Conservation (phyloP, 2,888 invertebrate species). For the Chymomyza fuscimana region DNA sequence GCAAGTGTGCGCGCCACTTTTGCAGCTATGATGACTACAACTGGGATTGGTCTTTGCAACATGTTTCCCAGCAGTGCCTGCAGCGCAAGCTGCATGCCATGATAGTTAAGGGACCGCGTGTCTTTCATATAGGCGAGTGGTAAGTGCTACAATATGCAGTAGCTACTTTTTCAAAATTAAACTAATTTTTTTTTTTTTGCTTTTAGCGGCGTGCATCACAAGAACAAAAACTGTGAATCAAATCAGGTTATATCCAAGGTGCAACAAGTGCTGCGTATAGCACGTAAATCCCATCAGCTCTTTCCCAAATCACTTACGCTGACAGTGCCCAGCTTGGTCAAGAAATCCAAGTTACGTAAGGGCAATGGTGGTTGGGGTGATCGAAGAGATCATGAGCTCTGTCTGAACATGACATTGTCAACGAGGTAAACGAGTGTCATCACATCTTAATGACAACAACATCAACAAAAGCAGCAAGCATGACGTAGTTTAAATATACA, state of each 20-base stretch:
- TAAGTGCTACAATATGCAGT: slow-evolving; percentile 79
- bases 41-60: slow-evolving; percentile 99
- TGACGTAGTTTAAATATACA: slow-evolving; percentile 31
- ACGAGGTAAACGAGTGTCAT: slow-evolving; percentile 60
- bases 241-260: slow-evolving; percentile 91
- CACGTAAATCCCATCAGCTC: slow-evolving; percentile 83
- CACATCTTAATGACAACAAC: slow-evolving; percentile 17
- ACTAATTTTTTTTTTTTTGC: background rate
- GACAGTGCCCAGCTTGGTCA: slow-evolving; percentile 84
- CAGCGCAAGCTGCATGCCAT: slow-evolving; percentile 90
- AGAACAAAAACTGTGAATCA: slow-evolving; percentile 93
- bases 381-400: slow-evolving; percentile 89
- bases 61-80: slow-evolving; percentile 91
- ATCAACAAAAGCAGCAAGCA: slow-evolving; percentile 17
- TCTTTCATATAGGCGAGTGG: slow-evolving; percentile 99
- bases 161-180: background rate
- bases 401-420: slow-evolving; percentile 85
- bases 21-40: slow-evolving; percentile 99
- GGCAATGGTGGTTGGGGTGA: slow-evolving; percentile 99
- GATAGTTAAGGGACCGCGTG: slow-evolving; percentile 94
- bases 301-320: slow-evolving; percentile 86
- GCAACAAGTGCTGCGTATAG: slow-evolving; percentile 87
- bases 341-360: slow-evolving; percentile 88
- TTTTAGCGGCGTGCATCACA: slow-evolving; percentile 95
- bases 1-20: slow-evolving; percentile 90